Conservation (phyloP, 2,113 vertebrate genomes). For the Dendrocopos noguchii region DNA sequence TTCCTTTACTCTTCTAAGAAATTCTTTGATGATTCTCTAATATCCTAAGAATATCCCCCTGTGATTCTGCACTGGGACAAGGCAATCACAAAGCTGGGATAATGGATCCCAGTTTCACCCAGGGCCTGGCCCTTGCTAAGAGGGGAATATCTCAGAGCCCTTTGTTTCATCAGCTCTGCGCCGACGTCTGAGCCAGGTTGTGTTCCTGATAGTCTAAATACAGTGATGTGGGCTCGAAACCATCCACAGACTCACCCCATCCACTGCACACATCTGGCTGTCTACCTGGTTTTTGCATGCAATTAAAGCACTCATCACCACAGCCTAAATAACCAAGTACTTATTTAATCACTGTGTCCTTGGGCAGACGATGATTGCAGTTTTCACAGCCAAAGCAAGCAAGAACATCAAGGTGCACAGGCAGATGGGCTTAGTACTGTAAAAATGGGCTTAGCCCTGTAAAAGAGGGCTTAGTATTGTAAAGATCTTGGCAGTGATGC, state of each 20-base stretch:
- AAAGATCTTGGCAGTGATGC: not conserved
- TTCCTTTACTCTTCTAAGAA: conserved; percentile 62
- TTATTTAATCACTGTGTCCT: not conserved
- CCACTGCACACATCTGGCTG: conserved; percentile 17
- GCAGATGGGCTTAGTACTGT: not conserved
- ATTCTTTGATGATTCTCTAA: conserved; percentile 72
- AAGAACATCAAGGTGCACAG: not conserved
- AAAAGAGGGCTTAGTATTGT: not conserved
- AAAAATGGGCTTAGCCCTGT: not conserved
- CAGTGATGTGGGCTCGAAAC: conserved; percentile 6
- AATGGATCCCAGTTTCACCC: conserved; percentile 56
- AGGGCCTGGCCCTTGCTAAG: not conserved
- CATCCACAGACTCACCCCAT: not conserved
- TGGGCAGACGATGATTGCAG: not conserved
- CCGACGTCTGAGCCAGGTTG: conserved; percentile 27
- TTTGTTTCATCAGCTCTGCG: conserved; percentile 41
- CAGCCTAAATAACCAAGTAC: not conserved
- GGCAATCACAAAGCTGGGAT: conserved; percentile 17
- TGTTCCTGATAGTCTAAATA: not conserved
- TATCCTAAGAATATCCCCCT: conserved; percentile 46
- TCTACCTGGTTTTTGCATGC: not conserved
- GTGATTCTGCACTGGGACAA: conserved; percentile 32
- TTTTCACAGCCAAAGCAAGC: conserved; percentile 16
- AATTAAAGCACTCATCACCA: conserved; percentile 25
- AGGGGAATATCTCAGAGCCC: conserved; percentile 4